Evolutionary conservation across 2,888 invertebrate genomes (phyloP), one percentile per base, ranked within the genome.

Genomic region (Luffia ferchaultella): DNA sequence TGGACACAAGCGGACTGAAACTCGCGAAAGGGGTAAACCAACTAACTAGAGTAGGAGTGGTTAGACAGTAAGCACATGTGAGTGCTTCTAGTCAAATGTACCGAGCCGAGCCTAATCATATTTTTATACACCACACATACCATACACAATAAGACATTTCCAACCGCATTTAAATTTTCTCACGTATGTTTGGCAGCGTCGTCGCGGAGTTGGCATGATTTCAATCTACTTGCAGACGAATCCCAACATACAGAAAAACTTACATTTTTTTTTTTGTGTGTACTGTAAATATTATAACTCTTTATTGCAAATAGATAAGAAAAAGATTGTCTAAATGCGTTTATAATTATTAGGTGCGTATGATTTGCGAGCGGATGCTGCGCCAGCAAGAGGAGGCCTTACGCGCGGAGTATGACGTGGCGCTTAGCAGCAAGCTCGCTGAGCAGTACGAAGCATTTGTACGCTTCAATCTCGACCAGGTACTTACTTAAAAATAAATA

Each of bases 381-480:
- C 93, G 94, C 72, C 98, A 99, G 67, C 92, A 97, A 62, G 98
- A 98, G 84, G 90, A 91, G 57, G 93, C 96, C 67, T 90, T 99
- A 61, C 90, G 96, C 69, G 92, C 95, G 69, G 96, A 98, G 80
- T 98, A 98, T 73, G 97, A 98, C 77, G 88, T 92, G 57, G 96
- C 96, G 62, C 88, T 99, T 65, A 93, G 92, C 73, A 89, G 89
- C 72, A 98, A 98, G 85, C 88, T 99, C 61, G 95, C 97, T 55
- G 98, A 99, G 85, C 98, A 98, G 83, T 98, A 98, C 72, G 98
- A 98, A 77, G 95, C 97, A 67, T 99, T 98, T 79, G 96, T 98
- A 56, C 96, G 96, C 84, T 98, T 98, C 84, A 98, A 98, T 62
- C 92, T 95, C 64, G 98, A 99, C 85, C 98, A 98, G 87, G 93